Evolutionary conservation across 2,888 invertebrate species (phyloP), one percentile per base, ranked within the genome.

Genomic region (Chrysolina americana): DNA sequence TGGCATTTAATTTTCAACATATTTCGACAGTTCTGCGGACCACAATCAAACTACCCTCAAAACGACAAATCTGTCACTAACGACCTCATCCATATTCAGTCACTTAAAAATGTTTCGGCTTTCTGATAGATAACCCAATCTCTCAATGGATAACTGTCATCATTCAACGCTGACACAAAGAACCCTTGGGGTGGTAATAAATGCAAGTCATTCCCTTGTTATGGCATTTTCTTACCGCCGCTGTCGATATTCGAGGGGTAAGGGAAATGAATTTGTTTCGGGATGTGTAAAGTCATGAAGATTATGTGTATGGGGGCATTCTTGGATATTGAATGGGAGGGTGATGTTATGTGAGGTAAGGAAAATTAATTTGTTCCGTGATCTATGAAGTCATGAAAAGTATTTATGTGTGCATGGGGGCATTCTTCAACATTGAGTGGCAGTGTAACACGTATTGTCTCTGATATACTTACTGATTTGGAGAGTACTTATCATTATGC

Each of bases 211-310:
- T 73, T 73, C 50, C 66, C 68, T 56, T 75, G 59, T 70, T 47
- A 66, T 59, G 70, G 73, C 75, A 65, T 75, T 72, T 70, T 50
- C 65, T 71, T 69, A 73, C 69, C 41, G 17, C 11, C 36, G 28
- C 41, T 47, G 50, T 63, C 70, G 21, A 63, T 64, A 70, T 48
- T 44, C 41, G 36, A 70, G 71, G 69, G 75, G 69, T 69, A 65
- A 50, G 68, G 71, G 75, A 77, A 74, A 64, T 63, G 70, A 72
- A 72, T 78, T 78, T 76, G 75, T 79, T 79, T 79, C 75, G 70
- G 64, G 77, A 79, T 74, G 70, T 75, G 79, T 71, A 73, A 74
- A 78, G 78, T 79, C 79, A 79, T 78, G 74, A 68, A 74, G 71
- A 71, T 72, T 78, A 70, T 74, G 74, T 75, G 73, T 77, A 75